Base-by-base conservation (phyloP, 2,113 vertebrate species). In the Trogon melanurus region DNA sequence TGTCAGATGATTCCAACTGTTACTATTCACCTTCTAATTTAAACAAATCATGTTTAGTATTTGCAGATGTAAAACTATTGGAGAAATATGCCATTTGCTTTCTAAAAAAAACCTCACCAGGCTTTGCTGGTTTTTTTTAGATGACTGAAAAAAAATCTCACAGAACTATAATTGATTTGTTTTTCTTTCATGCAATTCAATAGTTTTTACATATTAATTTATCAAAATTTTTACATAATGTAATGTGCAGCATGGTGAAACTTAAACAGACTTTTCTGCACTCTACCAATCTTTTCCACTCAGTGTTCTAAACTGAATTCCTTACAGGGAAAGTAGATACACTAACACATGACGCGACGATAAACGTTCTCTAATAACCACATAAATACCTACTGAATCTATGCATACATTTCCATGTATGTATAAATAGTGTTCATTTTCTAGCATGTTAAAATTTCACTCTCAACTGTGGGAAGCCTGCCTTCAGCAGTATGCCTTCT, bases 81-180 rank as follows among this genome's bases (percentile, higher is more conserved):
- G 66, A 96, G 71, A 95, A 96, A 96, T 56, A 78, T 95, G 13
- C 11, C 19, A 45, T 92, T 83, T 90, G 41, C 84, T 79, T 96
- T 96, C 79, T 92, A 72, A 69, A 2, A 20, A 27, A 73, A 95
- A 66, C 41, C 41, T 41, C 41, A 26, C 89, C 12, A 70, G 22
- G 91, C 17, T 88, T 95, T 80, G 20, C 10, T 80, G 94, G 64
- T 41, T 88, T 94, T 94, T 97, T 96, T 80, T 84, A 88, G 73
- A 32, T 95, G 17, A 93, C 79, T 94, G 27, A 13, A 51, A 95
- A 95, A 94, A 11, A n/a, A 32, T 70, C 48, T 66, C 88, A 83
- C 44, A 93, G 89, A 97, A 95, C 38, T 70, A 75, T 92, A 95
- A 97, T 61, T 97, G 27, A 92, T 92, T 97, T 96, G n/a, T 8